Base-by-base conservation (phyloP, 2,888 invertebrate genomes). In the Tenthredo mesomela region DNA sequence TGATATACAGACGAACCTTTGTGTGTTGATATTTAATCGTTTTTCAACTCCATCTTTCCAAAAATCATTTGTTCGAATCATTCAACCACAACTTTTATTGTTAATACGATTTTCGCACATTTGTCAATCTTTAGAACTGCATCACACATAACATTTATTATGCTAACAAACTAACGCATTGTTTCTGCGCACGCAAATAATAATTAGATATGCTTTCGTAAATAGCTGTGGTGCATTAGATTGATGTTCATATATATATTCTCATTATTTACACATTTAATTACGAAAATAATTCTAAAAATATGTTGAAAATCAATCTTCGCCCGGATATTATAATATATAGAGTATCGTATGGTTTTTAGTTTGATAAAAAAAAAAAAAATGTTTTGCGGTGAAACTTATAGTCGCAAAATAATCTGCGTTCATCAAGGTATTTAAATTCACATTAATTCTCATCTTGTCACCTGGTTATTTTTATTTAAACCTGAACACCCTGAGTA, bases 401-500 rank as follows among this genome's bases (percentile, higher is more conserved):
- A 54, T 43, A 54, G n/a, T 54, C 61, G 61, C 25, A 12, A 25
- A 61, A 21, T 2, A 25, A 25, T 61, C 25, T 2, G 61, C 61
- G 25, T 25, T 61, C 25, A 5, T 54, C 6, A n/a, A n/a, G 29
- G 29, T 67, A 15, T 10, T 29, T 67, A 67, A 67, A 67, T 67
- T 67, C 33, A 4, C 67, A 67, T 67, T 29, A 29, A 33, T 67
- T 67, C 33, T 33, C 15, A 15, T 67, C 25, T 18, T 15, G 67
- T 67, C 33, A 29, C 29, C 6, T 54, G n/a, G 1, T 70, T 29
- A n/a, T 37, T 70, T 18, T 40, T 70, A 70, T 37, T 33, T 9
- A 70, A n/a, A 70, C 40, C 37, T 70, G 70, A 70, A 70, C 70
- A 70, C 70, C 37, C 70, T 70, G 70, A 40, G n/a, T n/a, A n/a